Evolutionary conservation across 2,113 vertebrate species (phyloP), one percentile per base, ranked within the genome.

Genomic region (Takifugu bimaculatus): DNA sequence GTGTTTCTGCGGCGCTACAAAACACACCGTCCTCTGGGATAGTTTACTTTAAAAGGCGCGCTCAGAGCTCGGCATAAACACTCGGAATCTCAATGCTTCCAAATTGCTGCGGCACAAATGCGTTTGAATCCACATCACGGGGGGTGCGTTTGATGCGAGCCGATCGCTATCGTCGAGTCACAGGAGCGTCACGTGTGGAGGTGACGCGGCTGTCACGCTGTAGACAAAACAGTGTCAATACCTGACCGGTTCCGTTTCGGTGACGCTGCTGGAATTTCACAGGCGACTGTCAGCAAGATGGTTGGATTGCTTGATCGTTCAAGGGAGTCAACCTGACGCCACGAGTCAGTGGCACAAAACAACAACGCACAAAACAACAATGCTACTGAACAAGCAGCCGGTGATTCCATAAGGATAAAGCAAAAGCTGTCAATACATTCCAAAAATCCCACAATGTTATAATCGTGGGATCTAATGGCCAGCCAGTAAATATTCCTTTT

Each of bases 11-110:
- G 78, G 61, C 61, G 79, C 75, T 64, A 78, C 78, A 82, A 83
- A 85, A 81, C 78, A 81, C 74, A 64, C 65, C 42, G 70, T 82
- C 85, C 81, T 87, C 1, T 68, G 83, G 81, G 85, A 84, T 75
- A 39, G 72, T 80, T 82, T 54, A 78, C 53, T 82, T 63, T 69
- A 78, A 82, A 79, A 79, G 68, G 63, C 64, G 35, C 68, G 57
- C 53, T 52, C 12, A 4, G 59, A 70, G 57, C 28, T 57, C 50
- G 4, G 55, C 63, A 69, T 42, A 68, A 79, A 71, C 28, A 62
- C 51, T 15, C 29, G 1, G 48, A 26, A 64, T 73, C 56, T 65
- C 42, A 74, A 39, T 47, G 48, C 72, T 68, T 76, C 44, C 14
- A 50, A 78, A 73, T 50, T 44, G 49, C 53, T 1, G 25, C 51